phyloP scores from a whole-genome alignment of 2,113 vertebrate species.

The Ameiurus melas region DNA sequence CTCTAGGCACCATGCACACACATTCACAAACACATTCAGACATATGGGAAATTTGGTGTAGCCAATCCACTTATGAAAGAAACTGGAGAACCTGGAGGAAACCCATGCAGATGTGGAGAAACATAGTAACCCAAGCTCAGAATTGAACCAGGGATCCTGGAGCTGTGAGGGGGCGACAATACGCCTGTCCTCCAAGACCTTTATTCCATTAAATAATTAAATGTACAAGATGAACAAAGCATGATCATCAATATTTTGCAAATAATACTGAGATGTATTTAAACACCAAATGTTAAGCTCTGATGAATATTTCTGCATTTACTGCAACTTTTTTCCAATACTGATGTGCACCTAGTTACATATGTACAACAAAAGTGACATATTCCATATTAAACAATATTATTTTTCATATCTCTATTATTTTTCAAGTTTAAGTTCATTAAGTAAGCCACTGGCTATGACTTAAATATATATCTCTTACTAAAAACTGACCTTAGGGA shows the following conservation, averaged over 20 bases:
- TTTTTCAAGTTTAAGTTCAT: conserved; percentile 28
- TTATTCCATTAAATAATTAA: not conserved
- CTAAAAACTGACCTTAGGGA: conserved; percentile 25
- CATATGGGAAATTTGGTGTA: not conserved
- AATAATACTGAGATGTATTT: not conserved
- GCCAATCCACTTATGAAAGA: not conserved
- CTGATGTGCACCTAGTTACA: not conserved
- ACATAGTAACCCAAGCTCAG: not conserved
- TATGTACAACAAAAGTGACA: no score
- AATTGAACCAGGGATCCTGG: not conserved
- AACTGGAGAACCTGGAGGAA: not conserved
- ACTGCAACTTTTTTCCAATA: not conserved
- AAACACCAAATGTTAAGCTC: not conserved
- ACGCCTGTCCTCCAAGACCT: not conserved
- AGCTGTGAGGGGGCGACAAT: not conserved
- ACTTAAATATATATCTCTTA: conserved; percentile 31
- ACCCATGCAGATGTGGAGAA: not conserved
- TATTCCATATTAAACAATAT: not conserved
- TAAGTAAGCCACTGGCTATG: conserved; percentile 20
- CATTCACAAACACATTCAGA: not conserved
- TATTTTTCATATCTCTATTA: no score
- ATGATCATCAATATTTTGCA: not conserved
- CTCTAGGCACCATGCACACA: not conserved
- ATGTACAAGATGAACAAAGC: not conserved
- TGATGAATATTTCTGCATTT: not conserved